Base-by-base conservation (phyloP, 2,888 invertebrate species). In the Maniola hyperantus region DNA sequence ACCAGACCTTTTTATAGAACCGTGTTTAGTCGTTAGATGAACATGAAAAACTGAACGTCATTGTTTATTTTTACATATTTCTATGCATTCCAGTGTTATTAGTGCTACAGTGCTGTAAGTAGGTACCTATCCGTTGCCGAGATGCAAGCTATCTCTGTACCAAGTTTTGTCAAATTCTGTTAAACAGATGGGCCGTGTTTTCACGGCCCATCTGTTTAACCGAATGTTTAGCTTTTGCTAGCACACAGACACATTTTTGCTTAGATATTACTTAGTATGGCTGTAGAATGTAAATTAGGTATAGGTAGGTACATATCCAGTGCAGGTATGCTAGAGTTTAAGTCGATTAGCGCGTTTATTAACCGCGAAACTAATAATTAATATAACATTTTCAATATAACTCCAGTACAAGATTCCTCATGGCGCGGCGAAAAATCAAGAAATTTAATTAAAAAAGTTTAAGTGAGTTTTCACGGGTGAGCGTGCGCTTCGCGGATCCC, bases 401-500 rank as follows among this genome's bases (percentile, higher is more conserved):
- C 85, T 80, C 76, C 75, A 72, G 80, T 80, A 83, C 84, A 84
- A 86, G 85, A 86, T 85, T 84, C 83, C 80, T 82, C 78, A 79
- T 69, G 70, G 71, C 79, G 81, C 80, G 75, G 80, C 82, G 83
- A 89, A 91, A 91, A 91, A 91, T 85, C 84, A 76, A 48, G 82
- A 91, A 91, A 91, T 89, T 91, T 91, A 91, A 91, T 90, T 92
- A 89, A 91, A 89, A 91, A 91, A 91, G 90, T 91, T 91, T 80
- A 89, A 91, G 91, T 89, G 91, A 91, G 86, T 90, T 91, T 91
- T 88, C 88, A 90, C 90, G 85, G 88, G 81, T 78, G 83, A 83
- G 79, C 84, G 86, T 85, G 81, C 85, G 83, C 83, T 79, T 76
- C 76, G 79, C 79, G 77, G 80, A 83, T 69, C 82, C 80, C 83